Evolutionary conservation across 2,113 vertebrate genomes (phyloP), one percentile per base, ranked within the genome.

Genomic region (Zonotrichia leucophrys): DNA sequence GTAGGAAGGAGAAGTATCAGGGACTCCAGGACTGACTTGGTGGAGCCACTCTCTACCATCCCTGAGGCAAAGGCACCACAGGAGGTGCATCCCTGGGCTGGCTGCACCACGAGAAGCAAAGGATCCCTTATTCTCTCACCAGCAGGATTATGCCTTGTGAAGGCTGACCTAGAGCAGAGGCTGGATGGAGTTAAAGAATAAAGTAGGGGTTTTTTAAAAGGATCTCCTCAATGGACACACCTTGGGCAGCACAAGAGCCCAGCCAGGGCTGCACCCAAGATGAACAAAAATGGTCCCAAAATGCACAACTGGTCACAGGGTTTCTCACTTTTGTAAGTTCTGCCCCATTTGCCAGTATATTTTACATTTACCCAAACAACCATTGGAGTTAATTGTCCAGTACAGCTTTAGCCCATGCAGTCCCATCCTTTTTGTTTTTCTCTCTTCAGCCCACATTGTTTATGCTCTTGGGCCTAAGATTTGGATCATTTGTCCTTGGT

Each of bases 1-100:
- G 14, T 4, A 37, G 67, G 44, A 50, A 88, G 14, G 8, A 15
- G 10, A 47, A 66, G 20, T 42, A 50, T 37, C 42, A 50, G 37
- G 22, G 44, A 58, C 18, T 56, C 25, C 0, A 0, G 37, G 21
- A 19, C 0, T 37, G 50, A 9, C 17, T 37, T 42, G 11, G n/a
- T 42, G 25, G 8, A 50, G 22, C 27, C 42, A 37, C 15, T 37
- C 8, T 33, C 21, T 35, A 19, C 18, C 22, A 50, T 33, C 18
- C 18, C 44, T 5, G 31, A 58, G 31, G 35, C 8, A 80, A 66
- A 58, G 9, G 11, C 11, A 50, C 15, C 31, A 42, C 19, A 21
- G 31, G 53, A 55, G 12, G 30, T 13, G 53, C 8, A 55, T 33
- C 53, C 53, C 53, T 33, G 31, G 20, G 50, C 25, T 56, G 33